Conservation (phyloP, 2,888 invertebrate species). For the Embidobia sp. region DNA sequence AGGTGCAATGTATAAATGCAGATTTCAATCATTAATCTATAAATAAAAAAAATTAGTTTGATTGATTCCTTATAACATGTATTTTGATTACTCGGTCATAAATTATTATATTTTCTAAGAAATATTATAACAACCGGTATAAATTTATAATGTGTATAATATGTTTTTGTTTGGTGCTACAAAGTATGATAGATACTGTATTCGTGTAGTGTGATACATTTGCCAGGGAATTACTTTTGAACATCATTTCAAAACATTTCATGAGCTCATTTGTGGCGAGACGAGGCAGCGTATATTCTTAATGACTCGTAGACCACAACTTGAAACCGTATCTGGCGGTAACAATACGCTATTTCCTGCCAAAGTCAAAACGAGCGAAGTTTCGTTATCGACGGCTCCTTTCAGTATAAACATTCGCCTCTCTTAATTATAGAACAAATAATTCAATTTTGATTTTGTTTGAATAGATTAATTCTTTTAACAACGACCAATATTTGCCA, state of each 20-base stretch:
- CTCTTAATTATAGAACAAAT: conserved; percentile 13
- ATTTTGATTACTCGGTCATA: no score
- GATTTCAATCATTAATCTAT: no score
- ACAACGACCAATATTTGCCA: no score
- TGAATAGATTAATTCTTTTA: no score
- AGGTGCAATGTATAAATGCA: no score
- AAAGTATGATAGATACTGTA: conserved; percentile 39
- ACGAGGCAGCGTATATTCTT: conserved; percentile 71
- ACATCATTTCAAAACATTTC: conserved; percentile 63
- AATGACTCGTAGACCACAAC: conserved; percentile 70
- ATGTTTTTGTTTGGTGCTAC: conserved; percentile 11
- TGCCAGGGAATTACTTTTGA: conserved; percentile 69
- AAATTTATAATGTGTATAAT: no score
- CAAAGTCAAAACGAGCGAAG: conserved; percentile 65
- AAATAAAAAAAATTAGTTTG: no score
- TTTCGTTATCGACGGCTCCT: conserved; percentile 65
- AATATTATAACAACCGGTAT: no score
- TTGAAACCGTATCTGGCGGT: conserved; percentile 56
- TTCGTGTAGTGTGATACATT: conserved; percentile 64
- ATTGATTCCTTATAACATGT: no score
- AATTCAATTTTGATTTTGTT: no score
- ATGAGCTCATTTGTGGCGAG: conserved; percentile 55
- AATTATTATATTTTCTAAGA: no score
- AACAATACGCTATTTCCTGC: conserved; percentile 66
- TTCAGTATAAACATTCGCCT: conserved; percentile 2